Evolutionary conservation across 1,140 invertebrate species (phyloP).

Genomic region (Geopemphigus sp.): DNA sequence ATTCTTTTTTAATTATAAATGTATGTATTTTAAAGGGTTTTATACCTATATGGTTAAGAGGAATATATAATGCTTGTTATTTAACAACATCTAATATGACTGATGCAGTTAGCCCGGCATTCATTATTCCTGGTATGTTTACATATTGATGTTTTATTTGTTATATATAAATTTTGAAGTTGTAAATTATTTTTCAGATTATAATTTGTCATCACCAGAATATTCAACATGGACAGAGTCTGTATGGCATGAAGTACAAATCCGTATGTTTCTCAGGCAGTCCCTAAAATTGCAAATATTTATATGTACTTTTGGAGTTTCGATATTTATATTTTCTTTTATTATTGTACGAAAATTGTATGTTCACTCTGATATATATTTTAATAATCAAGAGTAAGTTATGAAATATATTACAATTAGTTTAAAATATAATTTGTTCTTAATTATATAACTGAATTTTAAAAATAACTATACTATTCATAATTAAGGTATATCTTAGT

Average conservation of each 20-base stretch:
- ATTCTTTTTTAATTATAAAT: background rate
- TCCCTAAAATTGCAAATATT: constrained; percentile 66
- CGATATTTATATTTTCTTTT: constrained; percentile 66
- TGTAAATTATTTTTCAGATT: constrained; percentile 66
- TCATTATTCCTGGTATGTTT: constrained; percentile 65
- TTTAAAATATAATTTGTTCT: too few species aligned
- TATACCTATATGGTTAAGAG: constrained; percentile 34
- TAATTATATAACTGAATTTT: too few species aligned
- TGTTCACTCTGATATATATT: constrained; percentile 64
- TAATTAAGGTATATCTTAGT: too few species aligned
- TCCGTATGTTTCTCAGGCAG: constrained; percentile 80
- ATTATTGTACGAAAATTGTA: constrained; percentile 69
- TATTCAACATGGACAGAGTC: constrained; percentile 93
- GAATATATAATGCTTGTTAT: constrained; percentile 66
- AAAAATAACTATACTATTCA: too few species aligned
- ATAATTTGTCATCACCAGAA: constrained; percentile 72
- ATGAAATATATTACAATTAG: background rate
- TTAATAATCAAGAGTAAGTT: constrained; percentile 55
- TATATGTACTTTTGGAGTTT: constrained; percentile 65
- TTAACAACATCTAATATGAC: constrained; percentile 72
- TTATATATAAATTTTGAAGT: too few species aligned
- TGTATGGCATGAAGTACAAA: constrained; percentile 71
- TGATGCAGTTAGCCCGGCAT: constrained; percentile 76
- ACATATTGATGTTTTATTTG: constrained; percentile 44
- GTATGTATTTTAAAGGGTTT: constrained; percentile 34